Base-by-base conservation (phyloP, 2,797 vertebrate genomes). In the Pelobates cultripes region DNA sequence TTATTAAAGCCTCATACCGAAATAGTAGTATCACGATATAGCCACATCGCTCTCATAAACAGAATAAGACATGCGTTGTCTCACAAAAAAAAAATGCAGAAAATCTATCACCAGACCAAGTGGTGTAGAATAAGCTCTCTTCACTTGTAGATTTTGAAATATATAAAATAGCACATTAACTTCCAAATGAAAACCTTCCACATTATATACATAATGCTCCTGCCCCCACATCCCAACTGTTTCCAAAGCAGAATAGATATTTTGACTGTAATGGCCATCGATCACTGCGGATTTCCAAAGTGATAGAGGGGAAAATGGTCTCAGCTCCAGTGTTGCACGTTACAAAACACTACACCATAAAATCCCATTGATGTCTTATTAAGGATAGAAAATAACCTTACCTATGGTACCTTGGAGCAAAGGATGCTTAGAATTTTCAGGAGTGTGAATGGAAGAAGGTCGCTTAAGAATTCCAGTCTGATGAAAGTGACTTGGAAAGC, bases 211-310 rank as follows among this genome's bases (percentile, higher is more conserved):
- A 10, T 40, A 5, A 7, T 43, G 44, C 68, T 43, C 14, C 71
- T 7, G 10, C 44, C 12, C 66, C 67, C 28, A 14, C 73, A 43
- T 73, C 45, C n/a, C 28, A 13, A 44, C 61, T 67, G 45, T 43
- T 64, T 67, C 51, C 69, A 55, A 75, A 61, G 51, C 41, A 10
- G 69, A 82, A 73, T 43, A 69, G 14, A 53, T 66, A 68, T 17
- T 69, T 53, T 60, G 77, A 70, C 82, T 74, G 82, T 77, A 86
- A 74, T 66, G 86, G 72, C 77, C 87, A 87, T 87, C 88, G 86
- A 86, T 85, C 82, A 86, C 91, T 92, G 92, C 91, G 88, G 90
- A 87, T 90, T 88, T 87, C 85, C 86, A 74, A 80, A 80, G 45
- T 75, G 77, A 57, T 7, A 28, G 40, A 77, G 8, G 53, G 41